Percentiles rank a stretch among this genome's conserved stretches.
phyloP scores from a whole-genome alignment of 2,113 vertebrate genomes.

The Centropus unirufus region DNA sequence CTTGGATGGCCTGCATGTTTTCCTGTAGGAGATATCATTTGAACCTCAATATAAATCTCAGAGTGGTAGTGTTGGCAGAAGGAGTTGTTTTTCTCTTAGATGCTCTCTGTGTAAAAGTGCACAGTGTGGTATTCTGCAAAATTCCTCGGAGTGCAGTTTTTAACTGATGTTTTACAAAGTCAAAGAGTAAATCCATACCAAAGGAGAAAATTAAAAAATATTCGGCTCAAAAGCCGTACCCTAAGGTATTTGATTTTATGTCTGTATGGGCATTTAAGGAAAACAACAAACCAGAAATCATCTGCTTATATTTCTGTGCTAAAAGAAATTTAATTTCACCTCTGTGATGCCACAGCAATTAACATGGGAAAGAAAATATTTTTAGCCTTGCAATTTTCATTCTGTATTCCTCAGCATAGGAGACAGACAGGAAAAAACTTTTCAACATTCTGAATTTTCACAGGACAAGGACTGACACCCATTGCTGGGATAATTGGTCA shows the following conservation, averaged over 20 bases:
- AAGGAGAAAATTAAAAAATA: constrained; percentile 45
- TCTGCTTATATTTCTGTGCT: background rate
- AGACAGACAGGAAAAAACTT: background rate
- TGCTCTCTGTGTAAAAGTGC: constrained; percentile 20
- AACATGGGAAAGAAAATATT: background rate
- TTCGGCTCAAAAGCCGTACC: background rate
- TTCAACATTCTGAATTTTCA: background rate
- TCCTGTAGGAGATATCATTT: constrained; percentile 34
- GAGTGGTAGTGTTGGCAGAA: background rate
- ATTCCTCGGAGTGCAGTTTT: constrained; percentile 1
- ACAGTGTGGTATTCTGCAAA: background rate
- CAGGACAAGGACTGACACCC: background rate
- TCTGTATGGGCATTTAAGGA: background rate
- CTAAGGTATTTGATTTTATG: background rate
- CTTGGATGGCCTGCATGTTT: background rate
- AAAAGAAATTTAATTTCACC: background rate
- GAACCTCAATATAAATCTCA: constrained; percentile 34
- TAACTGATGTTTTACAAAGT: constrained; percentile 64
- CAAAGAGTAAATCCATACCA: constrained; percentile 23
- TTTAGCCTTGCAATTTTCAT: background rate
- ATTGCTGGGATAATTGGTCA: background rate
- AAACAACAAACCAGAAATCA: background rate
- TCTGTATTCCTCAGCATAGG: background rate
- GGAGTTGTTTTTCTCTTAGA: background rate
- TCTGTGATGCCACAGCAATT: background rate